Conservation (phyloP, 2,888 invertebrate species). For the Pseudococcus longispinus region DNA sequence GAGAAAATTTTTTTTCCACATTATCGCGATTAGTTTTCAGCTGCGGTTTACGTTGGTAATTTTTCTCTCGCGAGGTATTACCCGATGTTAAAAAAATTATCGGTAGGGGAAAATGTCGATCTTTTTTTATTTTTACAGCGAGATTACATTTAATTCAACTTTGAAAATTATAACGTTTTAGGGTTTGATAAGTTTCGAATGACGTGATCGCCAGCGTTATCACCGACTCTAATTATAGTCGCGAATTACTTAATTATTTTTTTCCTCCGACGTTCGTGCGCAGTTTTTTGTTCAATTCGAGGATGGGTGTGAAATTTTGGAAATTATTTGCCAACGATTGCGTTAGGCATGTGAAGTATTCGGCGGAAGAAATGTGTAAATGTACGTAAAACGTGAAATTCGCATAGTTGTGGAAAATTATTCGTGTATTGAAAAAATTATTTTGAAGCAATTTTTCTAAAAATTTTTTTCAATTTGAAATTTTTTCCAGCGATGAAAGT, state of each 20-base stretch:
- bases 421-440: too few species aligned
- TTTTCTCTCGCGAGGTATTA: background rate
- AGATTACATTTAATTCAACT: background rate
- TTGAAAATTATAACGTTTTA: background rate
- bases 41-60: background rate
- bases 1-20: background rate
- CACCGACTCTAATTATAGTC: background rate
- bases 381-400: too few species aligned
- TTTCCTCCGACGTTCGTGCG: background rate
- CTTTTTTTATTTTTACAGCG: background rate
- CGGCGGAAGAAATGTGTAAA: too few species aligned
- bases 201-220: background rate
- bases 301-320: too few species aligned
- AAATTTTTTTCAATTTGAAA: too few species aligned
- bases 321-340: too few species aligned
- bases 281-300: background rate
- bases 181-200: background rate
- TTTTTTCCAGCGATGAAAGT: too few species aligned
- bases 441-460: too few species aligned
- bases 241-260: background rate
- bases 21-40: background rate
- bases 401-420: too few species aligned
- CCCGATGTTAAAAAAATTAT: background rate
- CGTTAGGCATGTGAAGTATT: too few species aligned
- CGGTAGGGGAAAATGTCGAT: background rate